Conservation (phyloP, 2,113 vertebrate species). For the Mustela nigripes region DNA sequence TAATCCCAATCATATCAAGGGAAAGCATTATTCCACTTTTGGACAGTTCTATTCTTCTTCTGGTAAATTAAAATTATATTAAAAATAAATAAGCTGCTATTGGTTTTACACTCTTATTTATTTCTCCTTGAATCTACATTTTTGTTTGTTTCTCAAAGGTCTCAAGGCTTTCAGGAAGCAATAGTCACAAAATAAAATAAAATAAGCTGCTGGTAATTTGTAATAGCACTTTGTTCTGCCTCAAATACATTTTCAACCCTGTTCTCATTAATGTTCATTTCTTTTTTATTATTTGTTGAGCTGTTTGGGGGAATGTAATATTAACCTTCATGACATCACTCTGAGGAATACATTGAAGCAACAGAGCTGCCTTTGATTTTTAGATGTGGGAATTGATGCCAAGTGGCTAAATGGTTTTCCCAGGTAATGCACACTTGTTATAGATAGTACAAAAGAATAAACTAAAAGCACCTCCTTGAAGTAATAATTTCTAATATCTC, state of each 20-base stretch:
- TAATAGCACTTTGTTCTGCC: slow-evolving; percentile 7
- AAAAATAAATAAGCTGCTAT: not conserved
- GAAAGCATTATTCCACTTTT: not conserved
- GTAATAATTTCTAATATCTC: slow-evolving; percentile 42
- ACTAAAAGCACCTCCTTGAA: slow-evolving; percentile 36
- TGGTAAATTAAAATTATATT: slow-evolving; percentile 40
- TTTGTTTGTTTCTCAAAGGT: slow-evolving; percentile 45
- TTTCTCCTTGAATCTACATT: not conserved
- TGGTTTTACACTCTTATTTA: slow-evolving; percentile 16
- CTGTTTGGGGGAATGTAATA: not conserved
- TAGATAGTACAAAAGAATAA: slow-evolving; percentile 16
- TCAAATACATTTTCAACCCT: slow-evolving; percentile 46
- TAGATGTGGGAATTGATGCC: slow-evolving; percentile 18
- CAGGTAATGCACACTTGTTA: not conserved
- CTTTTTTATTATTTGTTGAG: slow-evolving; percentile 41
- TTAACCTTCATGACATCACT: slow-evolving; percentile 46
- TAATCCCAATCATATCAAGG: not conserved
- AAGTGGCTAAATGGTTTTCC: slow-evolving; percentile 32
- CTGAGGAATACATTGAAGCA: not conserved
- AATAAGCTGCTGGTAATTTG: slow-evolving; percentile 45
- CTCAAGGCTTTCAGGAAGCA: slow-evolving; percentile 37
- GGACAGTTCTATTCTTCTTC: not conserved
- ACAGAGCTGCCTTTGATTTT: slow-evolving; percentile 37
- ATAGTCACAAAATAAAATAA: slow-evolving; percentile 64
- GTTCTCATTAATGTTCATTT: slow-evolving; percentile 45